phyloP scores from a whole-genome alignment of 2,113 vertebrate genomes.

The Castor canadensis region DNA sequence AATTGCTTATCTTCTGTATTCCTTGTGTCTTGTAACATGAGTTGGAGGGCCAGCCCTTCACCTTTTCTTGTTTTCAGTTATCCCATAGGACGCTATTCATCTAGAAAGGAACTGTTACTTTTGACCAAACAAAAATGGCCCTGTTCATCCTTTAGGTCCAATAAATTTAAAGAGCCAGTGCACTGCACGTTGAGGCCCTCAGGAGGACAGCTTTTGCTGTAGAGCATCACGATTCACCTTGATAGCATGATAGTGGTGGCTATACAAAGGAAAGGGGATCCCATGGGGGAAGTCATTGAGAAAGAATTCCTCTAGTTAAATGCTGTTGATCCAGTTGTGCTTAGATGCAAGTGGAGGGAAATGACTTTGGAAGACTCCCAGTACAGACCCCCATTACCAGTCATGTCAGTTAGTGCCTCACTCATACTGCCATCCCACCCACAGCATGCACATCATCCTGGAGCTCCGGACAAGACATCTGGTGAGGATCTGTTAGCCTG shows the following conservation, averaged over 20 bases:
- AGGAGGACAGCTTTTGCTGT: neutral
- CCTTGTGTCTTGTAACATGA: neutral
- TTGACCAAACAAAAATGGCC: neutral
- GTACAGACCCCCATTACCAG: neutral
- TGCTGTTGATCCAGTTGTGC: neutral
- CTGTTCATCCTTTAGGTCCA: neutral
- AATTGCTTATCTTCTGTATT: neutral
- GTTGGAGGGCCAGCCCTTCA: neutral
- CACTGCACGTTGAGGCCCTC: neutral
- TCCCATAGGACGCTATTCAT: neutral
- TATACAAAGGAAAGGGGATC: neutral
- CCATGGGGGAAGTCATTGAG: neutral
- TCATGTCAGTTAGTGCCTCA: neutral
- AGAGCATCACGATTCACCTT: neutral
- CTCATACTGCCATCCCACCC: rapidly evolving
- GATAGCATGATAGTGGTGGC: rapidly evolving
- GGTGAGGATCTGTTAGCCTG: neutral
- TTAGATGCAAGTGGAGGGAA: neutral
- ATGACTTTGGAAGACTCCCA: neutral
- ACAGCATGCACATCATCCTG: neutral
- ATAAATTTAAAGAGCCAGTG: neutral
- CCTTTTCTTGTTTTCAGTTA: neutral
- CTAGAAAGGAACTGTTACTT: neutral
- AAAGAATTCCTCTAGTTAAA: neutral
- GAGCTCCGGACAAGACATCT: neutral